Base-by-base conservation (phyloP, 2,113 vertebrate genomes). In the Sialia sialis region DNA sequence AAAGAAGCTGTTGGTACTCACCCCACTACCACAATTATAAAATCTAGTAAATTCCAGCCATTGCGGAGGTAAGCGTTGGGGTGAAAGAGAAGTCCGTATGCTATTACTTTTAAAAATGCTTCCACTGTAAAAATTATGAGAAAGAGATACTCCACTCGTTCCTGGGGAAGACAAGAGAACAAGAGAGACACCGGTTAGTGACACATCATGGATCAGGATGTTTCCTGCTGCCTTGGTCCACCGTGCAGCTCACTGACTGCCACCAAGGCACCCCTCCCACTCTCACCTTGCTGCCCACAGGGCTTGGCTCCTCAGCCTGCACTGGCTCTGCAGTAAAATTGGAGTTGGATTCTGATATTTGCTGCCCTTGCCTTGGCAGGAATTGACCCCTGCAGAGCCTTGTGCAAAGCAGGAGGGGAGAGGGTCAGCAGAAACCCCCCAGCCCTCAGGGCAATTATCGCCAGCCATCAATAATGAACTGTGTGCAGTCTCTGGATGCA, bases 51-150 rank as follows among this genome's bases (percentile, higher is more conserved):
- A 98, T 99, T 99, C 99, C 99, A 99, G 95, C 99, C 99, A n/a
- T 99, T 99, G 97, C 99, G 99, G 98, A 99, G 99, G 98, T 99
- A 99, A 94, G 99, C 99, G 81, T 99, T 99, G 87, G 99, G 99
- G 95, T 99, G 99, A 98, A 99, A 99, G 97, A 99, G 99, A 94
- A 99, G 99, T 97, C 99, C 99, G 46, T 99, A 99, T 58, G 99
- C 99, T 97, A 99, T 99, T 96, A 99, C 99, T 98, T 99, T 99
- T 97, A 99, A 98, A 98, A 99, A 99, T 84, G 99, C 99, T 98
- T 99, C 99, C 98, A 99, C 99, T 70, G 99, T 99, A 98, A 99
- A 99, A 98, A 99, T 99, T 98, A 99, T 99, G 98, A 99, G 99
- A 98, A 99, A 99, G 97, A 99, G 98, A 98, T 99, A 99, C 97